Base-by-base conservation (phyloP, 2,888 invertebrate genomes). In the Ormyrus rosae region DNA sequence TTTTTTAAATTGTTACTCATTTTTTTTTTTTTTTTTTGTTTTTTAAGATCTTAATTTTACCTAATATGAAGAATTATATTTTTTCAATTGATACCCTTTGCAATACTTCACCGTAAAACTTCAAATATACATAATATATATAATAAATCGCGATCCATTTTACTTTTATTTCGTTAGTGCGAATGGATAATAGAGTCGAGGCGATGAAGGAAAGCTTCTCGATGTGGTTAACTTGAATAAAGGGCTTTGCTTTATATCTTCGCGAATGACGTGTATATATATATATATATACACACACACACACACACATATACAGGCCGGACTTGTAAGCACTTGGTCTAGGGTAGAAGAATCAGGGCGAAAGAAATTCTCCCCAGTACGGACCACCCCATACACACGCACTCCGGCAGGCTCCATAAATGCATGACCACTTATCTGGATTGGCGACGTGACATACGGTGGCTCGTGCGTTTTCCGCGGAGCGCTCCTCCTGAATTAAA, bases 401-500 rank as follows among this genome's bases (percentile, higher is more conserved):
- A 34, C 34, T 34, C 34, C 2, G 34, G 34, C 34, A 2, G 34
- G 34, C 85, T 90, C 87, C 89, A 90, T 90, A 90, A 90, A 90
- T 90, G 90, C 88, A 90, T 90, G 90, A 89, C 89, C 90, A 90
- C 90, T 90, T 90, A 90, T 89, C 89, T 87, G 88, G 89, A 90
- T 90, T 90, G 90, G 86, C 83, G 84, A 86, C 87, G 85, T 87
- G 88, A 87, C 87, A 87, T 84, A 86, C 83, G 84, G 81, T n/a
- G 75, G 84, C 80, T 85, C 87, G 87, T 88, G 88, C 85, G 86
- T 88, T 89, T 86, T 84, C 85, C 83, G 76, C 68, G 80, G 82
- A 80, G 64, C 75, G 61, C 83, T 70, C 85, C 87, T 88, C 84
- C 80, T 90, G 90, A 90, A 90, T 90, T 90, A 90, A 89, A 90